Evolutionary conservation across 2,113 vertebrate genomes (phyloP).

Genomic region (Ia io): DNA sequence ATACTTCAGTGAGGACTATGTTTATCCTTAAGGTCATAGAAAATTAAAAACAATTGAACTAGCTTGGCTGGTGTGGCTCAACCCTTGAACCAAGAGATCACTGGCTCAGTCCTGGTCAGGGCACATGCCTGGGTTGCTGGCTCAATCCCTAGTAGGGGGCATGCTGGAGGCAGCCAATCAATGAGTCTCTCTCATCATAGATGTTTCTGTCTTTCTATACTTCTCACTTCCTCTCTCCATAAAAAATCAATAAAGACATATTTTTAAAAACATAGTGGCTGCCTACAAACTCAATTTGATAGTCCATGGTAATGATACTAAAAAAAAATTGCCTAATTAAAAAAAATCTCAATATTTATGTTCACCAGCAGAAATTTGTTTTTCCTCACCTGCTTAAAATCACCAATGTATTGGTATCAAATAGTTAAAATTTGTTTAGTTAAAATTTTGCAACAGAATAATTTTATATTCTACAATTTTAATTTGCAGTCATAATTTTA

Average conservation of each 20-base stretch:
- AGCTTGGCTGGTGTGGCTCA: not conserved
- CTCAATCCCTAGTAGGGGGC: too few relatives aligned
- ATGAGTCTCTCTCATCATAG: too few relatives aligned
- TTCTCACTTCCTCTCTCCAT: too few relatives aligned
- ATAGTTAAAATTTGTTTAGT: not conserved
- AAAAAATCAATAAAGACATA: too few relatives aligned
- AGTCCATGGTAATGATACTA: not conserved
- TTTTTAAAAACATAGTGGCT: not conserved
- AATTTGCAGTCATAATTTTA: not conserved
- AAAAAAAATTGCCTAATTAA: not conserved
- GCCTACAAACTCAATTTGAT: not conserved
- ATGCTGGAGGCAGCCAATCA: too few relatives aligned
- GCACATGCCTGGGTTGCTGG: too few relatives aligned
- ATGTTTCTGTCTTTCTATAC: too few relatives aligned
- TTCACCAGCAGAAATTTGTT: not conserved
- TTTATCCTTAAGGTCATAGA: not conserved
- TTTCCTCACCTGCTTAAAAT: not conserved
- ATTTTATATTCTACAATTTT: not conserved
- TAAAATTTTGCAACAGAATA: not conserved
- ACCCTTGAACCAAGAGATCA: too few relatives aligned
- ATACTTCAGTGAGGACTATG: not conserved
- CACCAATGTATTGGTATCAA: not conserved
- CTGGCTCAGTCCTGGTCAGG: too few relatives aligned
- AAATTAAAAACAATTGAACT: not conserved
- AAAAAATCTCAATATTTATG: not conserved